Evolutionary conservation across 1,140 invertebrate genomes (phyloP).

Genomic region (Temnothorax nylanderi): DNA sequence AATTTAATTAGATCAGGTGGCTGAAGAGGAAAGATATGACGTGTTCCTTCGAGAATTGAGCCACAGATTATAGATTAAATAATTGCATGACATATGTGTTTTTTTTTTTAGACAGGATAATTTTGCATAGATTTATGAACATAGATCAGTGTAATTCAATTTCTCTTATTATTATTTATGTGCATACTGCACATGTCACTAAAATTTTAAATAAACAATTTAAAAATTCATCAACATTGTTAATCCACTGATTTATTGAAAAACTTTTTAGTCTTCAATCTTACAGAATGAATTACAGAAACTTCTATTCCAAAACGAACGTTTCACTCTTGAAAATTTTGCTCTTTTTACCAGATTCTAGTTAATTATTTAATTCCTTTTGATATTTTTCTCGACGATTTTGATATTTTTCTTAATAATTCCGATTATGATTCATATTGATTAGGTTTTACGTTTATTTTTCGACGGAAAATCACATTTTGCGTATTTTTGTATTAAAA

Average conservation of each 20-base stretch:
- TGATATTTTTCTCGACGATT: not conserved
- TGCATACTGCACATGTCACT: too few species aligned
- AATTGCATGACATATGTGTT: not conserved
- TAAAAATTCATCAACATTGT: not conserved
- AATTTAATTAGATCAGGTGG: not conserved
- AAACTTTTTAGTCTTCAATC: not conserved
- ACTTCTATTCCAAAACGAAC: not conserved
- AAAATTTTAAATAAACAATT: not conserved
- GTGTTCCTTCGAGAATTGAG: not conserved
- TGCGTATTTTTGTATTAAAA: constrained; percentile 49
- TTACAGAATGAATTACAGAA: not conserved
- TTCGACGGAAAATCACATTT: not conserved
- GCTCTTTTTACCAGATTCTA: not conserved
- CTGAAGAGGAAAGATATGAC: not conserved
- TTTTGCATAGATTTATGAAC: not conserved
- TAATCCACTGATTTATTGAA: not conserved
- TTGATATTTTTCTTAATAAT: not conserved
- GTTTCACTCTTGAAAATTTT: not conserved
- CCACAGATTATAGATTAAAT: not conserved
- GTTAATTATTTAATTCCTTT: not conserved
- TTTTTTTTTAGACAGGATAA: not conserved
- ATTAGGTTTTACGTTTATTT: not conserved
- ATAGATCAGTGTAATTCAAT: not conserved
- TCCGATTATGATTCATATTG: not conserved
- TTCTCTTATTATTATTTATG: not conserved